These are phyloP conservation scores for Crocuta crocuta DNA, from an alignment of 2,113 vertebrate genomes.

Conservation along the genomic window DNA sequence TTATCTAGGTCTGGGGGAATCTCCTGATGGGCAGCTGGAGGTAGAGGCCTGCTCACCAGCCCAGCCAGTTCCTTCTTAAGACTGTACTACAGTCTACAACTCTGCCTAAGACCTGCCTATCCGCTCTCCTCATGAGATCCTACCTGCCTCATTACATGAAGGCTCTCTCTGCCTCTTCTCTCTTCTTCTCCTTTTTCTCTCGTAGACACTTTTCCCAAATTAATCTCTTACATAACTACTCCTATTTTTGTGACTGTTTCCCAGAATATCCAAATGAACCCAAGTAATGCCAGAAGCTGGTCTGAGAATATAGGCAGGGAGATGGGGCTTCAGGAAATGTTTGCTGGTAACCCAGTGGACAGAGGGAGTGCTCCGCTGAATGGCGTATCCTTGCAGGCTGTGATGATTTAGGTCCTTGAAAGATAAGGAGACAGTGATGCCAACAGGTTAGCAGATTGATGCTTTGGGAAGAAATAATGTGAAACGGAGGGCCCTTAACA, in stretches of 20 bases:
- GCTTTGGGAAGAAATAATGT: not conserved
- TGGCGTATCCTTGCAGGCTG: not conserved
- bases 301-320: not conserved
- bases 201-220: not conserved
- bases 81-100: not conserved
- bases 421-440: not conserved
- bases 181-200: not conserved
- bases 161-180: not conserved
- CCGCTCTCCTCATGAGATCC: not conserved
- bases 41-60: not conserved
- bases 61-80: not conserved
- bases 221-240: not conserved
- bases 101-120: not conserved
- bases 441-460: not conserved
- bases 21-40: not conserved
- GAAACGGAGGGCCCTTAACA: not conserved
- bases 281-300: not conserved
- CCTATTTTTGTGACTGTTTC: not conserved
- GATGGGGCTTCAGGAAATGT: not conserved
- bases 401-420: not conserved
- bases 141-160: not conserved
- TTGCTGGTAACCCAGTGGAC: not conserved
- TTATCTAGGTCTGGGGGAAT: not conserved
- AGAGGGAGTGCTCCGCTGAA: not conserved
- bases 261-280: not conserved